Conservation (phyloP, 2,888 invertebrate species). For the Mesoligia furuncula region DNA sequence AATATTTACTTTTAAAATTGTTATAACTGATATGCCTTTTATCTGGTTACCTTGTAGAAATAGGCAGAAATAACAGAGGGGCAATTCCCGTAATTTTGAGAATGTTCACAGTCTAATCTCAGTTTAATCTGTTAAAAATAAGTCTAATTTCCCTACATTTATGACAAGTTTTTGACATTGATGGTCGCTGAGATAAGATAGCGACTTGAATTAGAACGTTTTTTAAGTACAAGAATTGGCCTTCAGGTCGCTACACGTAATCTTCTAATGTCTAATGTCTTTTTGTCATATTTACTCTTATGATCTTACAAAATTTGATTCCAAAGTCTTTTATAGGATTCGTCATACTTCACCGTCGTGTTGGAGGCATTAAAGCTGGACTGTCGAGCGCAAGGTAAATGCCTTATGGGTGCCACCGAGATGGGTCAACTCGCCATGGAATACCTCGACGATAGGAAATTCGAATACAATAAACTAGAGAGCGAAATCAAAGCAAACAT, state of each 20-base stretch:
- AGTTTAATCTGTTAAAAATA: background rate
- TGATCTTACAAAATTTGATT: background rate
- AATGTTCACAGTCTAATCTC: background rate
- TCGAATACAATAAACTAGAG: conserved; percentile 91
- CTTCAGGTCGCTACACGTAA: background rate
- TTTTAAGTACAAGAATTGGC: background rate
- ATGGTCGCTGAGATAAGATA: background rate
- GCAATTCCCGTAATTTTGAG: background rate
- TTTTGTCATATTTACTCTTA: background rate
- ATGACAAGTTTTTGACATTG: background rate
- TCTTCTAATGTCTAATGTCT: too few relatives aligned
- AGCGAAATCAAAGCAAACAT: conserved; percentile 91
- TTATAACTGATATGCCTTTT: background rate
- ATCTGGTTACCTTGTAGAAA: background rate
- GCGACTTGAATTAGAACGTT: background rate
- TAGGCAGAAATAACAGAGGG: background rate
- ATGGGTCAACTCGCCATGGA: conserved; percentile 93
- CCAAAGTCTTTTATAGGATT: conserved; percentile 86
- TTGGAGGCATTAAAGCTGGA: conserved; percentile 90
- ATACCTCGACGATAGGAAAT: conserved; percentile 91
- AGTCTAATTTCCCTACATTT: background rate
- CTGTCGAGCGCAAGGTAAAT: conserved; percentile 90
- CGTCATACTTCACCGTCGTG: conserved; percentile 92
- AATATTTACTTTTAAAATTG: background rate
- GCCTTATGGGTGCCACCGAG: conserved; percentile 91